Evolutionary conservation across 2,113 vertebrate species (phyloP).

Genomic region (Stercorarius parasiticus): DNA sequence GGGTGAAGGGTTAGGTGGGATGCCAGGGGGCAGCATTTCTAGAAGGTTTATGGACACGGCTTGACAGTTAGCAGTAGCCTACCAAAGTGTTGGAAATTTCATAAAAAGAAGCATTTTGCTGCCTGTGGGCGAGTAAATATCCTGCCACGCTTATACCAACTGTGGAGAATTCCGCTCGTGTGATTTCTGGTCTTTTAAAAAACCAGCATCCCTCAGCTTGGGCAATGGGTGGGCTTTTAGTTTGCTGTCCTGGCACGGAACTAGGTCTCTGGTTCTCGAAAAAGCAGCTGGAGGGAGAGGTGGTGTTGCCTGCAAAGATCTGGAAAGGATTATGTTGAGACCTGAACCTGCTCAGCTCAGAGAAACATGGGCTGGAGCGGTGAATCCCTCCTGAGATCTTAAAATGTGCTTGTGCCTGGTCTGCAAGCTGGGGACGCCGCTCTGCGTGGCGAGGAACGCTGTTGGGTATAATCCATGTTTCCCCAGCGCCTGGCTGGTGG

Average conservation of each 20-base stretch:
- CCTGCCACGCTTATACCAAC: accelerated
- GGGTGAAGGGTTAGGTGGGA: not conserved
- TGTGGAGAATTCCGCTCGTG: not conserved
- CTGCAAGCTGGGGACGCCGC: not conserved
- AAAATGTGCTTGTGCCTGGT: not conserved
- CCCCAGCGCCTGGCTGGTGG: not conserved
- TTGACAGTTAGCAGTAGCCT: not conserved
- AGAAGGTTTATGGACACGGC: not conserved
- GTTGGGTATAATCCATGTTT: not conserved
- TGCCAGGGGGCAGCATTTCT: not conserved
- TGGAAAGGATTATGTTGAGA: not conserved
- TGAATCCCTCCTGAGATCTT: not conserved
- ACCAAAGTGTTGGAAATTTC: not conserved
- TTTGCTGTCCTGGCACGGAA: not conserved
- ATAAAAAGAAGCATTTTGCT: not conserved
- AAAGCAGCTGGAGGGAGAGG: not conserved
- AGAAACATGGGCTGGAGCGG: accelerated
- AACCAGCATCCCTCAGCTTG: not conserved
- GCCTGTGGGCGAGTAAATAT: not conserved
- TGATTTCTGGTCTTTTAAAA: not conserved
- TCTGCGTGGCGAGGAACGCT: not conserved
- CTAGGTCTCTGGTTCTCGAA: not conserved
- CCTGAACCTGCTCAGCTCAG: not conserved
- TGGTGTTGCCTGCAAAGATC: not conserved
- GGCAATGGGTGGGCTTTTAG: not conserved